These are phyloP conservation scores for Drosophila teissieri DNA, from an alignment of 1,140 invertebrate species.

Conservation along the genomic window DNA sequence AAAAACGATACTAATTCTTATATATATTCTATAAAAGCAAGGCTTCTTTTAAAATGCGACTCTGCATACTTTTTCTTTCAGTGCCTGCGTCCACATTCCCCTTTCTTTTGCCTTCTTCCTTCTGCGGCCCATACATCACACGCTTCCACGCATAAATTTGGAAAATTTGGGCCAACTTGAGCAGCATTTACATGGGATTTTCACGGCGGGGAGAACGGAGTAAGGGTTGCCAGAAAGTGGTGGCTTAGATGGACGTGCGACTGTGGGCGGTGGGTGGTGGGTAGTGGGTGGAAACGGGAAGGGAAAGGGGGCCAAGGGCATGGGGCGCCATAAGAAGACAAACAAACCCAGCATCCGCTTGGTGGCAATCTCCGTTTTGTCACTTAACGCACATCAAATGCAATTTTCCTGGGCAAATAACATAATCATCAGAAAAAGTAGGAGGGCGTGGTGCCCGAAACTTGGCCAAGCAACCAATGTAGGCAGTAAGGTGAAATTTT, in stretches of 20 bases:
- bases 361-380: conserved; percentile 70
- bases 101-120: conserved; percentile 3
- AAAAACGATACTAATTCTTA: background rate
- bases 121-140: conserved; percentile 60
- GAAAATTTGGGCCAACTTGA: conserved; percentile 65
- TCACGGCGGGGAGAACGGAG: conserved; percentile 3
- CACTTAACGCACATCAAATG: conserved; percentile 74
- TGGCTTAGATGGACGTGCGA: conserved; percentile 23
- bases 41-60: background rate
- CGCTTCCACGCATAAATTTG: conserved; percentile 78
- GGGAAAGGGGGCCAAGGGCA: background rate
- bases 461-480: conserved; percentile 17
- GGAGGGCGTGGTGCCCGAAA: conserved; percentile 5
- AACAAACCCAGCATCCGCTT: conserved; percentile 68
- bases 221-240: conserved; percentile 5
- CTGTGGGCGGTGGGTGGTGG: conserved; percentile 3
- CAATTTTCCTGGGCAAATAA: conserved; percentile 79
- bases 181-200: conserved; percentile 78
- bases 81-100: conserved; percentile 3
- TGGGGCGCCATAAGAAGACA: conserved; percentile 44
- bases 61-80: conserved; percentile 1
- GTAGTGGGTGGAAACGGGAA: background rate
- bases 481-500: conserved; percentile 45
- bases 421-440: conserved; percentile 60
- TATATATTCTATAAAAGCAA: background rate